A percentile compares a stretch with the other conserved stretches of the same genome.
Evolutionary conservation across 2,113 vertebrate species (phyloP).

Genomic region (Piaya cayana): DNA sequence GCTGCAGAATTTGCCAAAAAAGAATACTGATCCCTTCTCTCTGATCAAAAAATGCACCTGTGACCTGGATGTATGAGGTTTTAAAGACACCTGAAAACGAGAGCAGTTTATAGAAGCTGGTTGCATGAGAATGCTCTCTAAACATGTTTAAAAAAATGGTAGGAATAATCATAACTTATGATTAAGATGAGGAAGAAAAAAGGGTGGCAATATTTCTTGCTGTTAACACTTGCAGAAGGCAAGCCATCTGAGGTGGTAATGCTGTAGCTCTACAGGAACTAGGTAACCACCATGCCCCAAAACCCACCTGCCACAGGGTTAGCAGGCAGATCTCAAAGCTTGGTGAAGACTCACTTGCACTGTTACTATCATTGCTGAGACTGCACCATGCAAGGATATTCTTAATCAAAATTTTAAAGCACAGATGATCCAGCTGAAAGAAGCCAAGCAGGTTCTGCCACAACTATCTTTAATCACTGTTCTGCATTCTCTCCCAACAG

Average conservation of each 20-base stretch:
- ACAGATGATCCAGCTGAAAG: background rate
- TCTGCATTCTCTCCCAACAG: background rate
- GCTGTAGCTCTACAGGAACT: rapidly evolving
- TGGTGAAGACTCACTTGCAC: rapidly evolving
- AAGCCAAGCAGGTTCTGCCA: constrained; percentile 33
- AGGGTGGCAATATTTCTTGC: background rate
- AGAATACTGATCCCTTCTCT: background rate
- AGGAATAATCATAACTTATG: background rate
- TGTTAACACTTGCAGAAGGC: background rate
- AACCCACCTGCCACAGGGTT: rapidly evolving
- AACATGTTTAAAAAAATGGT: background rate
- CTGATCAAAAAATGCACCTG: background rate
- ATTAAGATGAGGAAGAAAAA: background rate
- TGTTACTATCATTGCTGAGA: rapidly evolving
- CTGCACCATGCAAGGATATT: background rate
- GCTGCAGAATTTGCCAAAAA: background rate
- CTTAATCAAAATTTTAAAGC: background rate
- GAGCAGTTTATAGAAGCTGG: background rate
- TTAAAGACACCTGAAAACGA: background rate
- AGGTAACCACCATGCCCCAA: rapidly evolving
- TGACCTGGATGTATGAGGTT: background rate
- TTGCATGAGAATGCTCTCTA: background rate
- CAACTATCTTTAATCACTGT: background rate
- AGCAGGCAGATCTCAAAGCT: background rate
- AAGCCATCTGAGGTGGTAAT: rapidly evolving